Evolutionary conservation across 1,140 invertebrate genomes (phyloP).

Genomic region (Vanessa atalanta): DNA sequence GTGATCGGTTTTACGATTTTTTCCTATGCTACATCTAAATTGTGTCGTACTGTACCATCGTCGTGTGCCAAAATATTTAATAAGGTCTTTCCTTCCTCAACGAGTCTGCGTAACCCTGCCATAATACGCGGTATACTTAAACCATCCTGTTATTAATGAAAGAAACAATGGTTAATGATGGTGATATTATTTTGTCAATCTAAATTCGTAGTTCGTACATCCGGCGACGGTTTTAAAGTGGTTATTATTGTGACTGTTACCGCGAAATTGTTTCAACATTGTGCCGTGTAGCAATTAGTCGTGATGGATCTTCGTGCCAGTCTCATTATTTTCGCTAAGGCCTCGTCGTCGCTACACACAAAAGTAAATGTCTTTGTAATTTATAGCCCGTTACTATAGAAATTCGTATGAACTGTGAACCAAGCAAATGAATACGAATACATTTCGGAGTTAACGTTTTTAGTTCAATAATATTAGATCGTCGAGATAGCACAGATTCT

Average conservation of each 20-base stretch:
- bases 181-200: conserved; percentile 7
- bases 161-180: background rate
- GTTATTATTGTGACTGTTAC: conserved; percentile 19
- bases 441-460: background rate
- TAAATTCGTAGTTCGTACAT: background rate
- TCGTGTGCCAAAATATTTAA: no score
- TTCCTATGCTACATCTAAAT: no score
- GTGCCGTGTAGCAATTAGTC: conserved; percentile 28
- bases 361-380: background rate
- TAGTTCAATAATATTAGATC: no score
- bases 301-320: conserved; percentile 25
- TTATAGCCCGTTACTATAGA: background rate
- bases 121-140: no score
- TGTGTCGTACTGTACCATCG: no score
- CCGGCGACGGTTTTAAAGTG: conserved; percentile 9
- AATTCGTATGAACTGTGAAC: background rate
- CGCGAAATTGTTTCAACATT: conserved; percentile 23
- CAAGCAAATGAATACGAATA: background rate
- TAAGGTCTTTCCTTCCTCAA: no score
- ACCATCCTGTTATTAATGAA: no score
- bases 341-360: conserved; percentile 11
- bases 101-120: no score
- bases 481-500: no score
- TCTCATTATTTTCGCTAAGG: conserved; percentile 26
- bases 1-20: no score